phyloP scores from a whole-genome alignment of 2,888 invertebrate genomes.

The Stenurella melanura region DNA sequence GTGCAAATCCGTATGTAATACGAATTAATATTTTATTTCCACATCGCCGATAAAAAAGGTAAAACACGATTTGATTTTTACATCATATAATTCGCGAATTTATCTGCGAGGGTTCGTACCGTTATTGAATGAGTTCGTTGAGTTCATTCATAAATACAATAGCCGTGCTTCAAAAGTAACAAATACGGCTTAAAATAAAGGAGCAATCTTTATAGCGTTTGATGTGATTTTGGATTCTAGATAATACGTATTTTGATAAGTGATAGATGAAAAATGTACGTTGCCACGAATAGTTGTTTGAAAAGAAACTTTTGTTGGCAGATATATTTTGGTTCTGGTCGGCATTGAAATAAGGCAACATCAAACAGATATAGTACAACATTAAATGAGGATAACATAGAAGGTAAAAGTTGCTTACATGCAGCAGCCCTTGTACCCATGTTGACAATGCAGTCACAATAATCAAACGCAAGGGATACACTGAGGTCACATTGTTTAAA shows the following conservation, averaged over 20 bases:
- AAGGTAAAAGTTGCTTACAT: conserved; percentile 81
- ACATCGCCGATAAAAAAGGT: too few relatives aligned
- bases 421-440: conserved; percentile 96
- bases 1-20: too few relatives aligned
- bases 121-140: not conserved
- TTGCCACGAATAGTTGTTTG: conserved; percentile 5
- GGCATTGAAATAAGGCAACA: conserved; percentile 44
- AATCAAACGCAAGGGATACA: conserved; percentile 75
- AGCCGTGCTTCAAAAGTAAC: not conserved
- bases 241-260: not conserved
- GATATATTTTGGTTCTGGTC: conserved; percentile 50
- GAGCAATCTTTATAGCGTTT: not conserved
- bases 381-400: conserved; percentile 61
- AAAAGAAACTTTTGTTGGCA: conserved; percentile 35
- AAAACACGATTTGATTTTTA: not conserved
- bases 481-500: conserved; percentile 75
- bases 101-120: not conserved
- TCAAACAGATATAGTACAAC: conserved; percentile 51
- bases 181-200: not conserved
- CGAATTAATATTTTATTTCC: too few relatives aligned
- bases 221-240: not conserved
- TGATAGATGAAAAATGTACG: not conserved
- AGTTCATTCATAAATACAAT: conserved; percentile 7
- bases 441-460: conserved; percentile 77
- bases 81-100: not conserved